These are phyloP conservation scores for Sciurus vulgaris DNA, from an alignment of 2,797 vertebrate genomes.

Conservation along the genomic window DNA sequence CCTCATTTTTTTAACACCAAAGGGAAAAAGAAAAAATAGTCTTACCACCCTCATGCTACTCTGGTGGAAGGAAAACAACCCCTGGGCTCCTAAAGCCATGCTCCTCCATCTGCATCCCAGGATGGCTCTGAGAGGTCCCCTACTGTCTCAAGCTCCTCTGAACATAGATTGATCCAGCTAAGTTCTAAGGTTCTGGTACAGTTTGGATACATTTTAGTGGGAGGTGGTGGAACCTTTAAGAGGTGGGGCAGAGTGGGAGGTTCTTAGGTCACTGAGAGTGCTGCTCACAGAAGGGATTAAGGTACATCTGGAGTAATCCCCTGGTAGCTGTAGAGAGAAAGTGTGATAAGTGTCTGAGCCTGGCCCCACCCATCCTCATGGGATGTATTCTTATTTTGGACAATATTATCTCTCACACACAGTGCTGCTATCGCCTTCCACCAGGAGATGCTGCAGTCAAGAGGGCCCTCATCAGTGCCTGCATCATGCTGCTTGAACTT, in stretches of 20 bases:
- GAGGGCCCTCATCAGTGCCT: not conserved
- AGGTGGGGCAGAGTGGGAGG: too few species aligned
- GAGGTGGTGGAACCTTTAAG: not conserved
- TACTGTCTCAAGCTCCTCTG: not conserved
- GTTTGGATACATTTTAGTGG: not conserved
- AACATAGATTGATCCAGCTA: not conserved
- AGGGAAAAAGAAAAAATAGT: not conserved
- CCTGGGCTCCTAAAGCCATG: not conserved
- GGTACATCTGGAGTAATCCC: not conserved
- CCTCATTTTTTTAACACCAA: not conserved
- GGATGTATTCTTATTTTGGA: not conserved
- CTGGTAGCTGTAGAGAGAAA: too few species aligned
- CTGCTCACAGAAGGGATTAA: not conserved
- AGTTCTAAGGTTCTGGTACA: not conserved
- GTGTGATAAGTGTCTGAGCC: not conserved
- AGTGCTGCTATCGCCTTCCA: not conserved
- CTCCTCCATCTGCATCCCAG: not conserved
- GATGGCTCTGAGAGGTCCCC: not conserved
- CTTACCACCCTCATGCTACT: not conserved
- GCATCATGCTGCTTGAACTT: not conserved
- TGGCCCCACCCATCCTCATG: not conserved
- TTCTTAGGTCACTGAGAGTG: not conserved
- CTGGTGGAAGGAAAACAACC: not conserved
- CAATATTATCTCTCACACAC: not conserved
- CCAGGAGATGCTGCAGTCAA: not conserved